Conservation (phyloP, 1,140 invertebrate genomes). For the Drosophila micromelanica region DNA sequence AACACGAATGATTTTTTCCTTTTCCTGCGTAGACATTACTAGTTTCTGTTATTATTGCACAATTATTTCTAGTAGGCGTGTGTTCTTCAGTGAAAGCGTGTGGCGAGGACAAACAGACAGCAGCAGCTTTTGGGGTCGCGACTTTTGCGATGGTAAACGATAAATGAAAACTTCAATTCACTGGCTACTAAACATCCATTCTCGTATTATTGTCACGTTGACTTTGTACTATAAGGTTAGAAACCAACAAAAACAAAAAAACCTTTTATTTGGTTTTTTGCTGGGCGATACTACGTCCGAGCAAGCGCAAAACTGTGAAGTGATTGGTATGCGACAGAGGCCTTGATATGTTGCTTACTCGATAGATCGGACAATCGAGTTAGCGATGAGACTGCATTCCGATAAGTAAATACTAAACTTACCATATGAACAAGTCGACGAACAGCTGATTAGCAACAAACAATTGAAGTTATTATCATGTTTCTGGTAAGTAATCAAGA, state of each 20-base stretch:
- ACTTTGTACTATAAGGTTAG: conserved; percentile 58
- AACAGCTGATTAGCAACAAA: conserved; percentile 28
- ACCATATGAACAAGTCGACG: neutral
- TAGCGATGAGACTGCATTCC: conserved; percentile 2
- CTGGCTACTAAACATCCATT: conserved; percentile 65
- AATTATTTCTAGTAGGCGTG: conserved; percentile 45
- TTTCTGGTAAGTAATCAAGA: conserved; percentile 56
- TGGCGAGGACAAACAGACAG: conserved; percentile 30
- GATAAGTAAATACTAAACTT: neutral
- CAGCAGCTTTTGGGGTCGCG: conserved; percentile 59
- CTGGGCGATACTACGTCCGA: conserved; percentile 79
- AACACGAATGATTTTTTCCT: conserved; percentile 85
- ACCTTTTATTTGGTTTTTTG: conserved; percentile 35
- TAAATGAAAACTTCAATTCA: conserved; percentile 68
- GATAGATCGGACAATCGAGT: conserved; percentile 9
- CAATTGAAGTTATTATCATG: conserved; percentile 35
- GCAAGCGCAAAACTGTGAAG: conserved; percentile 45
- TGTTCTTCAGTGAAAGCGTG: conserved; percentile 68
- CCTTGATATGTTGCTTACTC: neutral
- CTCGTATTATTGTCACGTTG: conserved; percentile 60
- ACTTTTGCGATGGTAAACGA: conserved; percentile 42
- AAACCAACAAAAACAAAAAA: conserved; percentile 17
- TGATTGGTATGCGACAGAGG: conserved; percentile 19
- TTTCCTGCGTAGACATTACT: conserved; percentile 62
- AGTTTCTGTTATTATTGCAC: conserved; percentile 63